Base-by-base conservation (phyloP, 2,113 vertebrate species). In the Scomber japonicus region DNA sequence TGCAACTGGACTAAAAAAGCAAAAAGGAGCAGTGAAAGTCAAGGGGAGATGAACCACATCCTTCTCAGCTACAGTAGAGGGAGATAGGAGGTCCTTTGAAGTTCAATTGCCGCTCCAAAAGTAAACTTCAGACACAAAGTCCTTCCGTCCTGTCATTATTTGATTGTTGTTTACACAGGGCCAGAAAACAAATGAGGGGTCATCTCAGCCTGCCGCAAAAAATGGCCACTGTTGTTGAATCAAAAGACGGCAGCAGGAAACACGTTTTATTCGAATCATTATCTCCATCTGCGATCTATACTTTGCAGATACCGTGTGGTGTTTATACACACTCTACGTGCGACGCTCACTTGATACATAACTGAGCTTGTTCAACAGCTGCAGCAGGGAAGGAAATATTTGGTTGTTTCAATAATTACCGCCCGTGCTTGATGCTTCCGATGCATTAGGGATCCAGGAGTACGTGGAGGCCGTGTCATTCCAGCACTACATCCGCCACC, bases 391-490 rank as follows among this genome's bases (percentile, higher is more conserved):
- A 71, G 27, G 8, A 68, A 71, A 51, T 50, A 35, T 53, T 8
- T 9, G 35, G 35, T 40, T 10, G 35, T 40, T 40, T 7, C 35
- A 40, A 40, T 40, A 40, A 8, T 40, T 40, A 40, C 0, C 35
- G 6, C 35, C 35, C 35, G 9, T 40, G 35, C 24, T 40, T 9
- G 8, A 40, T 40, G 35, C 35, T 9, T 40, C 9, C 9, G 7
- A 40, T 54, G 40, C 65, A 11, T 78, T 88, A 99, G 98, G 98
- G 51, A 95, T 99, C 83, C 98, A 99, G 88, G 98, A 99, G 81
- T 99, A 97, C 1, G 96, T 99, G 83, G 98, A 99, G 86, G 98
- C 98, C 3, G 95, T 97, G 7, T 98, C 97, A 0, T 99, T 99
- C 89, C 96, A 97, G 80, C 97, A 99, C 92, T 99, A 98, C 81